Percentiles rank a stretch among this genome's conserved stretches.
Conservation (phyloP, 2,113 vertebrate genomes). For the Gallinago jamesoni region DNA sequence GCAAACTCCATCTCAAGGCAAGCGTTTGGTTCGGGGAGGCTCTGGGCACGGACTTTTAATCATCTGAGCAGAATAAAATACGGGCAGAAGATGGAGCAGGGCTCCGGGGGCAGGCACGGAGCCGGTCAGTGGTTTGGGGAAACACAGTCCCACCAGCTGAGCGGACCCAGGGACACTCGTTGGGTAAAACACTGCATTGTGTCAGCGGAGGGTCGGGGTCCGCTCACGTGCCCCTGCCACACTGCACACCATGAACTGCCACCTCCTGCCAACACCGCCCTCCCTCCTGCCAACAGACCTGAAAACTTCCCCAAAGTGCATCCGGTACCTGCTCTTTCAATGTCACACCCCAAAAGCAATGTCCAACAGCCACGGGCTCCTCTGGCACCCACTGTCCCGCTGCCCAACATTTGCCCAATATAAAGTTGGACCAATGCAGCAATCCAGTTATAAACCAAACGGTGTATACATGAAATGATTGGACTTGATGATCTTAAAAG, state of each 20-base stretch:
- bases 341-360: fast-evolving
- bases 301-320: not conserved
- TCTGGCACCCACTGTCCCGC: fast-evolving
- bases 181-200: not conserved
- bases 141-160: not conserved
- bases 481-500: not conserved
- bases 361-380: not conserved
- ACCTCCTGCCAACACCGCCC: not conserved
- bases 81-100: not conserved
- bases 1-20: slow-evolving; percentile 25
- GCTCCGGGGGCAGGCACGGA: not conserved
- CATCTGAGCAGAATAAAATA: not conserved
- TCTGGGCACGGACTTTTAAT: not conserved
- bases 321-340: not conserved
- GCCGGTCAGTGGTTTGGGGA: not conserved
- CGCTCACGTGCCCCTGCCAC: fast-evolving
- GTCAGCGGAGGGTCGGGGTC: too few species aligned
- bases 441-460: not conserved
- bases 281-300: not conserved
- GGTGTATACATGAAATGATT: not conserved
- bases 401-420: not conserved
- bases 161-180: not conserved
- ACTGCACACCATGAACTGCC: not conserved
- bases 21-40: not conserved
- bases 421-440: fast-evolving